These are phyloP conservation scores for Cryptomyrus ogoouensis DNA, from an alignment of 2,113 vertebrate genomes.

Conservation along the genomic window DNA sequence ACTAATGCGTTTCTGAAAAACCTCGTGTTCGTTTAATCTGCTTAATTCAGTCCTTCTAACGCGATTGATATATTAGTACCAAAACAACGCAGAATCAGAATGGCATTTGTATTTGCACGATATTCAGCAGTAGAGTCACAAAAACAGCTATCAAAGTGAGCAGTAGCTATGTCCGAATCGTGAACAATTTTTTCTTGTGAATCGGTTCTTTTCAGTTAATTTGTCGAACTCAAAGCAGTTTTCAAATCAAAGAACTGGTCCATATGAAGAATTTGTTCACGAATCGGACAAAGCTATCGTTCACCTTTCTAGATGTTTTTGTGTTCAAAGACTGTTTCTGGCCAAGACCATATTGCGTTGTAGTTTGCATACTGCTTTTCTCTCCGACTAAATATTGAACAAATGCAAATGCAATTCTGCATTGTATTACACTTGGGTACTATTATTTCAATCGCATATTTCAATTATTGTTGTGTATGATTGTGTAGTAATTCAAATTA, in stretches of 20 bases:
- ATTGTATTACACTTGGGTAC: not conserved
- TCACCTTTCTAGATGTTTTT: not conserved
- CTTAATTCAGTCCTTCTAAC: not conserved
- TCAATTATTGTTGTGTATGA: not conserved
- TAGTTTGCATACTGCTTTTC: not conserved
- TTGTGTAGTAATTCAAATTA: not conserved
- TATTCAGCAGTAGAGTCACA: not conserved
- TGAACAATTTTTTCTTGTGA: too few relatives aligned
- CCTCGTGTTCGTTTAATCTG: too few relatives aligned
- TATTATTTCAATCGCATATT: not conserved
- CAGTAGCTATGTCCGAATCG: not conserved
- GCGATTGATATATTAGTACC: not conserved
- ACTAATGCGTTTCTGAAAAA: too few relatives aligned
- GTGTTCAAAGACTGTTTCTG: not conserved
- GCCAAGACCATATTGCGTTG: not conserved
- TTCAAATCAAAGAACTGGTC: not conserved
- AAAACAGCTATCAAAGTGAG: not conserved
- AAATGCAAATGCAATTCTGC: not conserved
- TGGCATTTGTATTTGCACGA: too few relatives aligned
- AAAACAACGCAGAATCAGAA: not conserved
- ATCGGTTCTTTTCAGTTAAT: too few relatives aligned
- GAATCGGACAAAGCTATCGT: not conserved
- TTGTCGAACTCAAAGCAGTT: too few relatives aligned
- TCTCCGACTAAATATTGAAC: not conserved
- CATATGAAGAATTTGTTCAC: not conserved